Evolutionary conservation across 2,797 vertebrate genomes (phyloP).

Genomic region (Acanthurus tractus): DNA sequence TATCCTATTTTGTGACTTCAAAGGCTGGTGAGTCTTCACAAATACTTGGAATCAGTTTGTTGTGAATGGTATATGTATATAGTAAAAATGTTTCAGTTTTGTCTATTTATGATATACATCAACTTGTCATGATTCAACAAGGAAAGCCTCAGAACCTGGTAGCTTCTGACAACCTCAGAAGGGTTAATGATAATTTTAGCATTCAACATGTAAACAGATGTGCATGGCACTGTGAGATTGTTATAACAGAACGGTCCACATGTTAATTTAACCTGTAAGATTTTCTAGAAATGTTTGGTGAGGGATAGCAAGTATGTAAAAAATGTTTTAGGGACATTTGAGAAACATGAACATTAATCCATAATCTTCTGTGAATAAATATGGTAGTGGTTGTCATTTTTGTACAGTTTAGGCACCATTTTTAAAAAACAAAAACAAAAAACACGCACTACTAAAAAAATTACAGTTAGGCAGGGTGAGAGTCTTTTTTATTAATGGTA

Average conservation of each 20-base stretch:
- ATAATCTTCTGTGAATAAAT: too few species aligned
- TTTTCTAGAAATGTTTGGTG: not conserved
- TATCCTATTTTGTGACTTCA: slow-evolving; percentile 2
- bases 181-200: too few species aligned
- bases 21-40: not conserved
- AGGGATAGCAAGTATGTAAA: not conserved
- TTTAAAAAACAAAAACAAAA: not conserved
- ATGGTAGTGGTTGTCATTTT: too few species aligned
- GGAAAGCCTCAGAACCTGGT: too few species aligned
- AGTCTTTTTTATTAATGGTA: too few species aligned
- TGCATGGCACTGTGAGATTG: not conserved
- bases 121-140: not conserved
- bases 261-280: too few species aligned
- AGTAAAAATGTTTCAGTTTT: not conserved
- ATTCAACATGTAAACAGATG: too few species aligned
- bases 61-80: not conserved
- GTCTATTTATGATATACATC: too few species aligned
- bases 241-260: too few species aligned
- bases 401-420: not conserved
- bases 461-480: too few species aligned
- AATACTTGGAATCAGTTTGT: not conserved
- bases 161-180: not conserved
- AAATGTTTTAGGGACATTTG: not conserved
- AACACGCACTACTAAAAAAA: not conserved
- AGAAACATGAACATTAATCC: too few species aligned